Evolutionary conservation across 2,888 invertebrate genomes (phyloP).

Genomic region (Pegoplata infirma): DNA sequence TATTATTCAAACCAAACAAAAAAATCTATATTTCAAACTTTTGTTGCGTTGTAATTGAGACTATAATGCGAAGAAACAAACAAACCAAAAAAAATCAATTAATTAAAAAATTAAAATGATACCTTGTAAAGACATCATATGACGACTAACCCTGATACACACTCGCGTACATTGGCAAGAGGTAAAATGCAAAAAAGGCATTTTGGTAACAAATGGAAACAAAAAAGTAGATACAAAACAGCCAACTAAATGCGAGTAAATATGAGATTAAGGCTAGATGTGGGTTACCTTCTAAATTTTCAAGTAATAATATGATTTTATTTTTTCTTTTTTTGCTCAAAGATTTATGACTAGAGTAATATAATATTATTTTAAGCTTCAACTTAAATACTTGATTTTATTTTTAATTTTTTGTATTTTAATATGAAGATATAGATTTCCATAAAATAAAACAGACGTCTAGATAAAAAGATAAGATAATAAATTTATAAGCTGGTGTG

Average conservation of each 20-base stretch:
- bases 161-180: not conserved
- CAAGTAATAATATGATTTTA: slow-evolving; percentile 32
- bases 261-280: slow-evolving; percentile 53
- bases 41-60: slow-evolving; percentile 46
- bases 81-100: slow-evolving; percentile 44
- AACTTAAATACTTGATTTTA: slow-evolving; percentile 56
- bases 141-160: not conserved
- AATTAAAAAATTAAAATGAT: slow-evolving; percentile 50
- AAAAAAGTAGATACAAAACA: not conserved
- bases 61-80: not conserved
- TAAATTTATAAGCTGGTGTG: not conserved
- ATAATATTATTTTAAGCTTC: slow-evolving; percentile 54
- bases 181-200: not conserved
- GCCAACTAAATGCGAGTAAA: not conserved
- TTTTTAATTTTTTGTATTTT: slow-evolving; percentile 43
- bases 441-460: slow-evolving; percentile 26
- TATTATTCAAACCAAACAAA: not conserved
- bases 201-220: not conserved
- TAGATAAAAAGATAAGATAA: slow-evolving; percentile 24
- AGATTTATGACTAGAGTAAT: slow-evolving; percentile 59
- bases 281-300: slow-evolving; percentile 57
- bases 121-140: slow-evolving; percentile 32
- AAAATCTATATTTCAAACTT: slow-evolving; percentile 26
- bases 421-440: slow-evolving; percentile 49
- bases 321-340: slow-evolving; percentile 6